Percentiles rank a stretch among this genome's conserved stretches.
Conservation (phyloP, 2,113 vertebrate species). For the Chaetura pelagica region DNA sequence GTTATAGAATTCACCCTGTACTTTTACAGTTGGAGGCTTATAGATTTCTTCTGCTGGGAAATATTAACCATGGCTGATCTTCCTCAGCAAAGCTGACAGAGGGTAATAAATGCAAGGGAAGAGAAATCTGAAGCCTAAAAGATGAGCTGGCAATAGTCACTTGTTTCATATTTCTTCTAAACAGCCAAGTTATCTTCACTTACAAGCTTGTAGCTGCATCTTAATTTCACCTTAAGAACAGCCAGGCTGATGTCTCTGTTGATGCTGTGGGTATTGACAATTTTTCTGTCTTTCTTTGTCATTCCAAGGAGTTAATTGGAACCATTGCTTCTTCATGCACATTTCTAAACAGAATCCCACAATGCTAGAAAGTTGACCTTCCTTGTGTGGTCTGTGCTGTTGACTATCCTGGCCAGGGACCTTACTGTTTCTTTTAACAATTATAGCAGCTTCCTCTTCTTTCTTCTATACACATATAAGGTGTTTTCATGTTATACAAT, state of each 20-base stretch:
- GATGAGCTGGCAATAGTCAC: background rate
- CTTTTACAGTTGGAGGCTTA: background rate
- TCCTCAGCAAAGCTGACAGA: background rate
- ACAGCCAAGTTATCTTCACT: background rate
- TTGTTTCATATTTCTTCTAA: background rate
- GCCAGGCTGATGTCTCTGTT: background rate
- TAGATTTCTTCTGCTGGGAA: constrained; percentile 8
- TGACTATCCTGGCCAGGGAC: background rate
- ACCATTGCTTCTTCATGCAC: background rate
- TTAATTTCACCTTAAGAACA: background rate
- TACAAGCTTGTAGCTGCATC: background rate
- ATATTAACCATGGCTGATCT: constrained; percentile 7
- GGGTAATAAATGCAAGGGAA: background rate
- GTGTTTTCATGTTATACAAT: background rate
- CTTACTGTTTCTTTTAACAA: background rate
- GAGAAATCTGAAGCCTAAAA: background rate
- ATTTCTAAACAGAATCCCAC: background rate
- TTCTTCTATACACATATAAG: background rate
- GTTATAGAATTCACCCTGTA: background rate
- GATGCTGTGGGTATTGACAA: background rate
- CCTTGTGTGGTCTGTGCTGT: background rate
- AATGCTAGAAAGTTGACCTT: background rate
- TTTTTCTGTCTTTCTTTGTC: background rate
- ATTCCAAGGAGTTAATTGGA: background rate
- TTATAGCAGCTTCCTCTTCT: background rate